Evolutionary conservation across 2,797 vertebrate species (phyloP), one percentile per base, ranked within the genome.

Genomic region (Typhlichthys eigenmanni): DNA sequence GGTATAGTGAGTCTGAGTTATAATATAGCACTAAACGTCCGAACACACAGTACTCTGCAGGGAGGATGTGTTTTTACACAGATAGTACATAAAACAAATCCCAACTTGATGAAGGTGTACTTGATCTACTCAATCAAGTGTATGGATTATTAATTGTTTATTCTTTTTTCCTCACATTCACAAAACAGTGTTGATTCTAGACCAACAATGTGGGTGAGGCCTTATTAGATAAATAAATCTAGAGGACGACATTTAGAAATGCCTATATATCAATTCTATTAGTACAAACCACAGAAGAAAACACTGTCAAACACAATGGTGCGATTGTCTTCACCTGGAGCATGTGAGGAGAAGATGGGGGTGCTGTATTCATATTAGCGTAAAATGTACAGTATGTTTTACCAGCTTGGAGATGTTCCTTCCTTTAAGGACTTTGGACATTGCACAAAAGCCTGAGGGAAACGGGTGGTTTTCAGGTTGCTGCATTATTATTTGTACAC

Each of bases 331-430:
- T 61, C 51, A 38, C 5, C 5, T 53, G 7, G 4, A 16, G 58
- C 29, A 62, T 65, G 68, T 71, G 53, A 58, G 72, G 74, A 74
- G 58, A 7, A 81, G 75, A 82, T 86, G 71, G 88, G 19, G 86
- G 50, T 65, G 76, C 74, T 74, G 72, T 87, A 79, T 83, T 74
- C 87, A 80, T 83, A 87, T 87, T 84, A 78, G 86, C 55, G 59
- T 76, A 29, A 34, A 34, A 3, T 29, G 79, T 86, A 80, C 84
- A 86, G 11, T n/a, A 12, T 90, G 84, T 84, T 81, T 88, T 83
- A 82, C 69, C 84, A 78, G 78, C 52, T 71, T 74, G 70, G 71
- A 64, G 72, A 51, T 74, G 51, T 64, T 24, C 58, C 51, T 48
- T 68, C 67, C 66, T 72, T 69, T 64, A 56, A 69, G 78, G 51